Evolutionary conservation across 2,888 invertebrate species (phyloP).

Genomic region (Busseola fusca): DNA sequence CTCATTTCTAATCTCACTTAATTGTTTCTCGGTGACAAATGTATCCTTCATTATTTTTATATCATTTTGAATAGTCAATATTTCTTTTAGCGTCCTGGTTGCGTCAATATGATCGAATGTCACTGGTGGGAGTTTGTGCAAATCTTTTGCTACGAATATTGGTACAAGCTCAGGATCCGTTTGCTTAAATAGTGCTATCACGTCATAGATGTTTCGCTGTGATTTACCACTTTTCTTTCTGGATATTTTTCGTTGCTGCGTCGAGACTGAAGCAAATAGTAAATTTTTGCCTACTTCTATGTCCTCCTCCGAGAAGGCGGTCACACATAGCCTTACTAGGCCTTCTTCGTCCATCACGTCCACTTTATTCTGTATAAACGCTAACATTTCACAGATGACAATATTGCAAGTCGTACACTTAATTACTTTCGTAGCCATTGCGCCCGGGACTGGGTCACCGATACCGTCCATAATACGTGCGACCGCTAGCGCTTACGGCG

Average conservation of each 20-base stretch:
- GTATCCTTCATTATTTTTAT: neutral
- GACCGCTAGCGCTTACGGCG: too few relatives aligned
- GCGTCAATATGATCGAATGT: neutral
- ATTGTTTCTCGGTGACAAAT: neutral
- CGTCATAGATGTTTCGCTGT: neutral
- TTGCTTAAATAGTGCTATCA: neutral
- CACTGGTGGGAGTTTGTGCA: neutral
- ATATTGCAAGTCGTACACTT: constrained; percentile 5
- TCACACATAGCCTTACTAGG: too few relatives aligned
- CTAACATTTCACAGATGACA: too few relatives aligned
- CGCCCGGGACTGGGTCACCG: neutral
- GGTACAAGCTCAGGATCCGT: neutral
- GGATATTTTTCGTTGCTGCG: constrained; percentile 1
- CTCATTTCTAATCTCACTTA: constrained; percentile 4
- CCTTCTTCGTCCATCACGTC: too few relatives aligned
- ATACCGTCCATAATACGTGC: neutral
- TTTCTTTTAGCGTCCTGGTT: neutral
- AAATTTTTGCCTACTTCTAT: neutral
- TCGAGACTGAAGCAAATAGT: neutral
- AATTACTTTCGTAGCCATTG: neutral
- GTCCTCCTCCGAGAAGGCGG: too few relatives aligned
- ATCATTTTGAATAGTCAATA: neutral
- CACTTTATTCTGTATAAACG: too few relatives aligned
- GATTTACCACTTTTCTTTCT: constrained; percentile 5
- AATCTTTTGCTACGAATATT: neutral